Evolutionary conservation across 2,888 invertebrate genomes (phyloP).

Genomic region (Cabera pusaria): DNA sequence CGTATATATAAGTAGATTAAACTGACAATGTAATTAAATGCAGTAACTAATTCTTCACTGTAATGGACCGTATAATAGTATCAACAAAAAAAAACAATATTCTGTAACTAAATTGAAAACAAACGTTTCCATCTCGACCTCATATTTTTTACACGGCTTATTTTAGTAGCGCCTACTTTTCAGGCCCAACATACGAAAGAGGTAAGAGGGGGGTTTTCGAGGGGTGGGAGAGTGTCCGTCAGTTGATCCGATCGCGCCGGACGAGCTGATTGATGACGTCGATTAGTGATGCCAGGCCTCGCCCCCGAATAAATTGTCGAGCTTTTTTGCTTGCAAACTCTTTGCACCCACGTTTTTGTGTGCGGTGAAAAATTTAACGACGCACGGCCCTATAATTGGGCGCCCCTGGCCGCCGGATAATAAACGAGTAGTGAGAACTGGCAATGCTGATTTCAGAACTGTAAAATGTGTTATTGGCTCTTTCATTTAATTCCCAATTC

Average conservation of each 20-base stretch:
- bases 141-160: slow-evolving; percentile 12
- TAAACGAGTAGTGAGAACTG: slow-evolving; percentile 20
- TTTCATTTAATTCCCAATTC: too few species aligned
- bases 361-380: slow-evolving; percentile 38
- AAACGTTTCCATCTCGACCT: too few species aligned
- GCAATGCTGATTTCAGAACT: slow-evolving; percentile 1
- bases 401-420: slow-evolving; percentile 14
- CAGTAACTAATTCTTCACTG: too few species aligned
- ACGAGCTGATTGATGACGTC: slow-evolving; percentile 80
- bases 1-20: too few species aligned
- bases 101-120: too few species aligned
- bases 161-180: slow-evolving; percentile 13
- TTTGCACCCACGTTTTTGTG: slow-evolving; percentile 54
- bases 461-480: slow-evolving; percentile 1
- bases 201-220: slow-evolving; percentile 36
- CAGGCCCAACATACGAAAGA: slow-evolving; percentile 29
- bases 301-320: slow-evolving; percentile 78
- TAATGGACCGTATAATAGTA: too few species aligned
- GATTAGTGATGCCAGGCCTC: slow-evolving; percentile 80
- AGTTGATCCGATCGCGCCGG: slow-evolving; percentile 73
- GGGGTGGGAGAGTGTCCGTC: slow-evolving; percentile 55
- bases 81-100: too few species aligned
- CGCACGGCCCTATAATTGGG: slow-evolving; percentile 33
- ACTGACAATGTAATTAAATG: too few species aligned
- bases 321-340: slow-evolving; percentile 72